phyloP scores from a whole-genome alignment of 2,113 vertebrate genomes.

The Dicentrarchus labrax region DNA sequence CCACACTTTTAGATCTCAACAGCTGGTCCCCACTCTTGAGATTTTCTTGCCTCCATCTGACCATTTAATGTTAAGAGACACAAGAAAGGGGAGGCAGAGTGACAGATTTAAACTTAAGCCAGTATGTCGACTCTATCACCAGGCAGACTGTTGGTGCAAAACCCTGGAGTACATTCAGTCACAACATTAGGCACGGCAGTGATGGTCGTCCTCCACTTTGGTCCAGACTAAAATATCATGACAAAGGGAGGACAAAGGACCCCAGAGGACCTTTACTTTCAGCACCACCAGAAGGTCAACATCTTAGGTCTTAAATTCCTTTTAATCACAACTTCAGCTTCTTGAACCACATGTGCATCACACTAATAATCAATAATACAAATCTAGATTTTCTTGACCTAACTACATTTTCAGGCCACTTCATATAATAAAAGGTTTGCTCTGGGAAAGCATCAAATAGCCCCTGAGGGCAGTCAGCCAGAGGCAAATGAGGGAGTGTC shows the following conservation, averaged over 20 bases:
- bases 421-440: constrained; percentile 24
- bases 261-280: too few relatives aligned
- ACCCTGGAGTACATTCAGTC: background rate
- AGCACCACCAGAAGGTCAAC: background rate
- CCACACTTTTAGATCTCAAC: constrained; percentile 21
- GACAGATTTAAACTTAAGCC: constrained; percentile 12
- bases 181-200: background rate
- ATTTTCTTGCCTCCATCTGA: constrained; percentile 25
- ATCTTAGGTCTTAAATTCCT: background rate
- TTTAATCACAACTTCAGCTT: background rate
- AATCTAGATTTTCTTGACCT: background rate
- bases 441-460: constrained; percentile 11
- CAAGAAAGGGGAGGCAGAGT: background rate
- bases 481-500: constrained; percentile 45
- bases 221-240: background rate
- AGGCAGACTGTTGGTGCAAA: background rate
- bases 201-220: too few relatives aligned
- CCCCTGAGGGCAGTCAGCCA: constrained; percentile 31
- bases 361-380: background rate
- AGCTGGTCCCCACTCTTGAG: constrained; percentile 13
- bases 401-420: constrained; percentile 6
- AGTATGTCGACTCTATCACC: background rate
- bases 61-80: background rate
- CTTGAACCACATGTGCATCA: background rate
- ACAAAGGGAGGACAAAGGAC: too few relatives aligned